phyloP scores from a whole-genome alignment of 2,113 vertebrate species.

The Cricetomys ansorgei region DNA sequence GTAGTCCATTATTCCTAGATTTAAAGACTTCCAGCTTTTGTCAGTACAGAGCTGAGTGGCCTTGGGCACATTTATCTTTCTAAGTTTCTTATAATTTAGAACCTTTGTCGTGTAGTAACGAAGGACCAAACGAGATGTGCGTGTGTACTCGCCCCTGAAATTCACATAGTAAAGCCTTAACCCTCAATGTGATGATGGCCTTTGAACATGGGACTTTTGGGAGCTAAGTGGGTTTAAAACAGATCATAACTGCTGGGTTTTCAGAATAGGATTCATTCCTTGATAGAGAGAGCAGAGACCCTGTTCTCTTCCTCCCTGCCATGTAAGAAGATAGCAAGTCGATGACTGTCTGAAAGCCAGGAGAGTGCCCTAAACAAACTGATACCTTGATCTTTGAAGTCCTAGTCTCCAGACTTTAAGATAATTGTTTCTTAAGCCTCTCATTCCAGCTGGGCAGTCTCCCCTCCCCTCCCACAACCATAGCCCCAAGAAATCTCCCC shows the following conservation, averaged over 20 bases:
- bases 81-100: background rate
- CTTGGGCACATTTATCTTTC: background rate
- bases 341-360: background rate
- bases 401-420: background rate
- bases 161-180: background rate
- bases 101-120: background rate
- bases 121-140: background rate
- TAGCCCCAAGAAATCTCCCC: background rate
- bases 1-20: background rate
- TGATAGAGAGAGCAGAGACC: constrained; percentile 3
- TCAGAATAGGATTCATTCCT: background rate
- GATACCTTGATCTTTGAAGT: background rate
- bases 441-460: background rate
- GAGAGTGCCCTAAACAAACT: background rate
- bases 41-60: background rate
- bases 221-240: constrained; percentile 3
- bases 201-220: background rate
- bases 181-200: background rate
- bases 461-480: background rate
- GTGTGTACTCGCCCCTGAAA: background rate
- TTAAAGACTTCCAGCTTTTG: constrained; percentile 13
- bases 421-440: constrained; percentile 15
- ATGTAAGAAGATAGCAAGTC: background rate
- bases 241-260: background rate
- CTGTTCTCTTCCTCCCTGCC: background rate